These are phyloP conservation scores for Aselliscus stoliczkanus DNA, from an alignment of 2,797 vertebrate species.

Conservation along the genomic window DNA sequence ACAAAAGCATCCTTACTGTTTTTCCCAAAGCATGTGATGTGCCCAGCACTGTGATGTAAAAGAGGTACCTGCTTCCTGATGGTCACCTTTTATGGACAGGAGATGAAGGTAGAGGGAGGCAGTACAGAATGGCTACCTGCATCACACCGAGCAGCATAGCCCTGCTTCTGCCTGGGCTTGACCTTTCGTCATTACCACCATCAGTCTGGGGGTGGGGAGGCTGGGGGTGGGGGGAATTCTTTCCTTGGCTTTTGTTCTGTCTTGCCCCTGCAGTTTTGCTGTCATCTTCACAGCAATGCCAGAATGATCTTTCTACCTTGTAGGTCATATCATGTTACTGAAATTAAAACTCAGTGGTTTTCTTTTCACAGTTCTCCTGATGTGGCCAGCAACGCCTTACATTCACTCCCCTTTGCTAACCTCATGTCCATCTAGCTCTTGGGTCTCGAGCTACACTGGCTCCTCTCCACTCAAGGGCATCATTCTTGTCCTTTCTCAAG, in stretches of 20 bases:
- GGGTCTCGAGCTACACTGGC: not conserved
- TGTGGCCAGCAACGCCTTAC: not conserved
- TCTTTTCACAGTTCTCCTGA: not conserved
- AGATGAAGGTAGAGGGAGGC: not conserved
- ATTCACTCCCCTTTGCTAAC: not conserved
- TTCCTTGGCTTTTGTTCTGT: not conserved
- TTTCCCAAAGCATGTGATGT: not conserved
- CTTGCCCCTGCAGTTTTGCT: not conserved
- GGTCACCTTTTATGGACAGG: not conserved
- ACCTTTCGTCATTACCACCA: not conserved
- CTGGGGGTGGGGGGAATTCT: not conserved
- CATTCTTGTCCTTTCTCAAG: not conserved
- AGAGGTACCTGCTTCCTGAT: not conserved
- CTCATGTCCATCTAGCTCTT: not conserved
- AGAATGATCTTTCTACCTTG: not conserved
- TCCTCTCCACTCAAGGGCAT: not conserved
- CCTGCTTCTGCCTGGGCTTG: not conserved
- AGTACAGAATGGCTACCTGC: not conserved
- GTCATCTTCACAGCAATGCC: not conserved
- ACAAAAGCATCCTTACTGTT: not conserved
- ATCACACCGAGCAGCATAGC: not conserved
- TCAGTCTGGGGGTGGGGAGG: not conserved
- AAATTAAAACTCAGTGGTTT: not conserved
- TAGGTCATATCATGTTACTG: not conserved
- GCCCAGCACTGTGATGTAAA: not conserved